Percentiles rank a stretch among this genome's conserved stretches.
Evolutionary conservation across 2,797 vertebrate species (phyloP).

Genomic region (Parambassis ranga): DNA sequence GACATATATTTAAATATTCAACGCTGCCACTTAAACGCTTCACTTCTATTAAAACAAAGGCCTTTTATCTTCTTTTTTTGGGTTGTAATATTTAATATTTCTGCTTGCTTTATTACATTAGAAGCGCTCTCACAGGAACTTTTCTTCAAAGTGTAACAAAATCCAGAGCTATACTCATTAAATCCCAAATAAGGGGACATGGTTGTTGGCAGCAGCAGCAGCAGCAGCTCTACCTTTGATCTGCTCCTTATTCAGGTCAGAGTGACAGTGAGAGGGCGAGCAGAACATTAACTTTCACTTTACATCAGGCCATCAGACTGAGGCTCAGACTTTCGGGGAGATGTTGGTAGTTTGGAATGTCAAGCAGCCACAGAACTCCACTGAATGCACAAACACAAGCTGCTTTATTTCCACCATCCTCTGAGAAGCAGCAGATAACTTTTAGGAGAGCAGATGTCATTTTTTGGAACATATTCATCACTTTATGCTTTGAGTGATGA

Average conservation of each 20-base stretch:
- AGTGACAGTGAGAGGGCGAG: background rate
- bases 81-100: no score
- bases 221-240: fast-evolving
- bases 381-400: no score
- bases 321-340: background rate
- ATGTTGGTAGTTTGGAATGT: background rate
- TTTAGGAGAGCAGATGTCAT: background rate
- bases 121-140: background rate
- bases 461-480: background rate
- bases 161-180: background rate
- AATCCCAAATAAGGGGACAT: background rate
- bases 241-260: background rate
- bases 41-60: no score
- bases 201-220: background rate
- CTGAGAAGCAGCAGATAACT: background rate
- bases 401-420: background rate
- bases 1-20: background rate
- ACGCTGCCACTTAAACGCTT: background rate
- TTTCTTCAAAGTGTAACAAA: background rate
- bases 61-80: no score
- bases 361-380: no score
- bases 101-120: no score
- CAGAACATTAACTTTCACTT: background rate
- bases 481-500: no score
- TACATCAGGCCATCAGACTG: background rate